phyloP scores from a whole-genome alignment of 2,888 invertebrate genomes.

The Pterostichus madidus region DNA sequence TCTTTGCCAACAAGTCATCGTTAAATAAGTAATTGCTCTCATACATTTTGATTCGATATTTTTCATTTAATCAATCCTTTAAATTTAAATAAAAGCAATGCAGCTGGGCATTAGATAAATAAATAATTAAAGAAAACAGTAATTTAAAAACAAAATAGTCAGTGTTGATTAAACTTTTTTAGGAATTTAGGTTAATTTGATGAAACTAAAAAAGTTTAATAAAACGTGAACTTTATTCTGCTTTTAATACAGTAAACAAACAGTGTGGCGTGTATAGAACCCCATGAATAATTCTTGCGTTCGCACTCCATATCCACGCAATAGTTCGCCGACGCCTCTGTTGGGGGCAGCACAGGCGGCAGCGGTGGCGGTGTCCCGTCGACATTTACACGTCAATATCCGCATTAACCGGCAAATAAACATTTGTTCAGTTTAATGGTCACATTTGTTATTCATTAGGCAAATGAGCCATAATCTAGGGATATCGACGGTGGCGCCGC shows the following conservation, averaged over 20 bases:
- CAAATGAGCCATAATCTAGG: constrained; percentile 67
- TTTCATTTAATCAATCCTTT: too few relatives aligned
- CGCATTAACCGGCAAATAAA: constrained; percentile 67
- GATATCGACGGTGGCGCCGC: constrained; percentile 57
- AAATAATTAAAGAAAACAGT: too few relatives aligned
- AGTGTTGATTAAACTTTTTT: too few relatives aligned
- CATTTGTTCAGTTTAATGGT: constrained; percentile 68
- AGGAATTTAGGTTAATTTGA: too few relatives aligned
- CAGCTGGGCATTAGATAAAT: too few relatives aligned
- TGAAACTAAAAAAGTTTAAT: neutral
- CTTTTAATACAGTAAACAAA: constrained; percentile 3
- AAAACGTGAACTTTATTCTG: neutral
- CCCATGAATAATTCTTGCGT: constrained; percentile 32
- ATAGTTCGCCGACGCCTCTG: neutral
- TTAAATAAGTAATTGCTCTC: too few relatives aligned
- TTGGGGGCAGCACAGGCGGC: neutral
- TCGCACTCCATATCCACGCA: constrained; percentile 6
- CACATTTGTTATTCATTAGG: constrained; percentile 68
- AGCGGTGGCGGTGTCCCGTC: constrained; percentile 10
- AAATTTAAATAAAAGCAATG: too few relatives aligned
- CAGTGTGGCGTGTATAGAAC: neutral
- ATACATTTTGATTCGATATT: too few relatives aligned
- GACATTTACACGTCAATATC: constrained; percentile 67
- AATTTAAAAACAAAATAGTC: too few relatives aligned
- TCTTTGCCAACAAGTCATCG: too few relatives aligned